These are phyloP conservation scores for Drosophila kurseongensis DNA, from an alignment of 1,140 invertebrate species.

Conservation along the genomic window DNA sequence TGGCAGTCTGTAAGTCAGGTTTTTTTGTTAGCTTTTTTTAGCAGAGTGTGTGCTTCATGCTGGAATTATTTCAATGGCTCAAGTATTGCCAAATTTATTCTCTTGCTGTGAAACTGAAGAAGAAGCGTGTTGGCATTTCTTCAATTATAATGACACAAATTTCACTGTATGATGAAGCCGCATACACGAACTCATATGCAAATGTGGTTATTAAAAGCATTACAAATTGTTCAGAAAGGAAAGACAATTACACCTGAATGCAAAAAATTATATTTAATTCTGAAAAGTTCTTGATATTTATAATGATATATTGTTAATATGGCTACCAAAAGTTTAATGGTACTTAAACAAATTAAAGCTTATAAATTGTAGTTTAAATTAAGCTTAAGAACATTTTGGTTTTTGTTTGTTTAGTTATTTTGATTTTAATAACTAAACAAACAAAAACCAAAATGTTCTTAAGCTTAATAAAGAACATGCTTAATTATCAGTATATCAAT, in stretches of 20 bases:
- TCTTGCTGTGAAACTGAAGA: constrained; percentile 1
- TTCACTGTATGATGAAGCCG: constrained; percentile 47
- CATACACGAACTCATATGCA: constrained; percentile 21
- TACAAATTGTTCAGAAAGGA: constrained; percentile 7
- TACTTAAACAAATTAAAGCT: too few relatives aligned
- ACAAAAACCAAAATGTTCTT: too few relatives aligned
- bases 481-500: too few relatives aligned
- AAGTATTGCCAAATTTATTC: constrained; percentile 64
- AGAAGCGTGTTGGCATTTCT: constrained; percentile 58
- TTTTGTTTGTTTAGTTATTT: too few relatives aligned
- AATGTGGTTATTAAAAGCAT: constrained; percentile 36
- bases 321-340: too few relatives aligned
- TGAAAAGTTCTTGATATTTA: neutral
- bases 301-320: too few relatives aligned
- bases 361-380: too few relatives aligned
- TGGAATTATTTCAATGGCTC: constrained; percentile 33
- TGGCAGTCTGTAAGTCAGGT: constrained; percentile 47
- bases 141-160: constrained; percentile 60
- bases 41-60: constrained; percentile 31
- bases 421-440: too few relatives aligned
- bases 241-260: constrained; percentile 2
- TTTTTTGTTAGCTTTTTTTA: constrained; percentile 15
- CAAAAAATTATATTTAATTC: neutral
- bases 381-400: too few relatives aligned
- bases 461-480: too few relatives aligned